These are phyloP conservation scores for Dipodomys stephensi DNA, from an alignment of 2,113 vertebrate species.

Conservation along the genomic window DNA sequence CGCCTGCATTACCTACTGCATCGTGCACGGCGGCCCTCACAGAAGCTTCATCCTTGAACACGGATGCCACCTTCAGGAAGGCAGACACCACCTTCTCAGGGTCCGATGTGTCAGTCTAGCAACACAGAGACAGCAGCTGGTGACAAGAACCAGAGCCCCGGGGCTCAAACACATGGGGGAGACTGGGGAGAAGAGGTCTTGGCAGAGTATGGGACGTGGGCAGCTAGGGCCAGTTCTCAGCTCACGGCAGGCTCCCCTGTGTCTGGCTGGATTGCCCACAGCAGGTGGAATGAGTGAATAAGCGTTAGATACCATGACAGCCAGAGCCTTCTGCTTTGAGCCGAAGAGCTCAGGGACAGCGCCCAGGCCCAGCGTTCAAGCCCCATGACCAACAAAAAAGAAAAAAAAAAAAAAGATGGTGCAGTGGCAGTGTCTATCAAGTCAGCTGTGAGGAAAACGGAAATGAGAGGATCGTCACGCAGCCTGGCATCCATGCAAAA, in stretches of 20 bases:
- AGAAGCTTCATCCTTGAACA: constrained; percentile 93
- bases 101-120: constrained; percentile 93
- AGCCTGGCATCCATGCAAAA: too few species aligned
- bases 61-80: constrained; percentile 95
- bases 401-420: too few species aligned
- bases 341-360: too few species aligned
- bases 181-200: neutral
- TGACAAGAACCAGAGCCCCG: neutral
- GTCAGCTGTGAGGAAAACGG: too few species aligned
- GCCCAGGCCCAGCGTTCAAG: too few species aligned
- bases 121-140: neutral
- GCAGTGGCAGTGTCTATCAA: too few species aligned
- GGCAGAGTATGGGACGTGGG: accelerated
- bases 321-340: neutral
- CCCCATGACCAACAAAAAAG: too few species aligned
- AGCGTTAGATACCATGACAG: accelerated
- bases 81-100: constrained; percentile 91
- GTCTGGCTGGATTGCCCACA: neutral
- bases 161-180: neutral
- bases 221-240: neutral
- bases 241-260: neutral
- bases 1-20: constrained; percentile 83
- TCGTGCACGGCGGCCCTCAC: constrained; percentile 91
- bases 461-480: too few species aligned
- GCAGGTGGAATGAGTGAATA: neutral